Conservation (phyloP, 2,113 vertebrate genomes). For the Alouatta palliata region DNA sequence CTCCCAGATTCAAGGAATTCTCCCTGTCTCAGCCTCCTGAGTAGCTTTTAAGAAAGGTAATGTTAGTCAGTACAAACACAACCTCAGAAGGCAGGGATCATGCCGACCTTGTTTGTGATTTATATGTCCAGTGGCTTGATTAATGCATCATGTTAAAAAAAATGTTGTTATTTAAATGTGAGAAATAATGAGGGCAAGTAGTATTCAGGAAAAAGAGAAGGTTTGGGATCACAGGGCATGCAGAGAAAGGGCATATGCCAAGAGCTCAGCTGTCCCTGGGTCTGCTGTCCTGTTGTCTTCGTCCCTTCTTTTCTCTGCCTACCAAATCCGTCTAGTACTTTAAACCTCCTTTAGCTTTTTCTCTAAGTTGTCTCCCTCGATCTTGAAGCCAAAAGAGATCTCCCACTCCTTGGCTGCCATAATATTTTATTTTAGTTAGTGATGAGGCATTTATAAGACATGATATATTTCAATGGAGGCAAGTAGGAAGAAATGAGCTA, state of each 20-base stretch:
- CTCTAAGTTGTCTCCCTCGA: background rate
- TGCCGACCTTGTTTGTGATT: background rate
- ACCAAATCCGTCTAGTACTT: background rate
- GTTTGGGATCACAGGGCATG: background rate
- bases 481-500: background rate
- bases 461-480: background rate
- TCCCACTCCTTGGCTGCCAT: background rate
- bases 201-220: background rate
- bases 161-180: background rate
- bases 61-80: background rate
- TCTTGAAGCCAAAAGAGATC: background rate
- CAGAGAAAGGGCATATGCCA: accelerated
- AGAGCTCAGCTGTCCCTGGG: too few species aligned
- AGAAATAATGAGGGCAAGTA: background rate
- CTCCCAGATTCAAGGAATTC: too few species aligned
- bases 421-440: background rate
- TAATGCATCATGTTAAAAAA: background rate
- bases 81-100: accelerated
- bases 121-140: background rate
- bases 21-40: too few species aligned
- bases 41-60: background rate
- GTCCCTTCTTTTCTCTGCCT: background rate
- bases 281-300: background rate
- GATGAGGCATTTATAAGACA: background rate
- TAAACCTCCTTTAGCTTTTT: background rate